Evolutionary conservation across 35 echinoderm and acorn worm genomes (phyloP), one percentile per base, ranked within the genome.

Genomic region (Apostichopus japonicus): DNA sequence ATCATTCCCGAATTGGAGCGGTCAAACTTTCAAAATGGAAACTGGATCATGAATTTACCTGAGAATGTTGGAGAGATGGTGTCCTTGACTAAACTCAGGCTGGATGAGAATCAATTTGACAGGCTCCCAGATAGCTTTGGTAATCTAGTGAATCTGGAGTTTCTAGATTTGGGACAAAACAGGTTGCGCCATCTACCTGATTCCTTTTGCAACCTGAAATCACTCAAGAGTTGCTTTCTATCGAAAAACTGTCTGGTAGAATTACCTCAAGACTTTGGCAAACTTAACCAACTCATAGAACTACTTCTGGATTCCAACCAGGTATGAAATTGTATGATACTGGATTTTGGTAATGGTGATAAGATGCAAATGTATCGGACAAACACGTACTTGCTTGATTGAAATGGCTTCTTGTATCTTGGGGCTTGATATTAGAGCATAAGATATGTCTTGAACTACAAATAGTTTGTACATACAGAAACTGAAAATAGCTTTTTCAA

Each of bases 111-210:
- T 92, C 93, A 93, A 33, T 72, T 99, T 88, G 51, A 54, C 55
- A 78, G 55, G 19, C 82, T 99, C 23, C 97, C 97, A 6, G 93
- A 95, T 25, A 92, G 90, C 24, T 96, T 99, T 90, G 97, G 97
- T 15, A 62, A 93, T 51, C 91, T 99, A 0, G 33, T 52, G 5
- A 87, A 76, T 87, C 88, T 99, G 56, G 93, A 96, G 72, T 96
- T 92, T 78, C 53, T 99, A 11, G 95, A 99, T 91, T 53, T 99
- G 19, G 93, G 97, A 10, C 97, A 99, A 92, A 99, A 99, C 70
- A 81, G 87, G 86, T 71, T 99, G 17, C 63, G 58, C 4, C 44
- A 70, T 21, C 57, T 99, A 9, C 97, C 97, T 6, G 87, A 94
- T 14, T 94, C 93, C 8, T 99, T 99, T 77, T 62, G 80, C 56